These are phyloP conservation scores for Malurus elegans DNA, from an alignment of 2,113 vertebrate genomes.

Conservation along the genomic window DNA sequence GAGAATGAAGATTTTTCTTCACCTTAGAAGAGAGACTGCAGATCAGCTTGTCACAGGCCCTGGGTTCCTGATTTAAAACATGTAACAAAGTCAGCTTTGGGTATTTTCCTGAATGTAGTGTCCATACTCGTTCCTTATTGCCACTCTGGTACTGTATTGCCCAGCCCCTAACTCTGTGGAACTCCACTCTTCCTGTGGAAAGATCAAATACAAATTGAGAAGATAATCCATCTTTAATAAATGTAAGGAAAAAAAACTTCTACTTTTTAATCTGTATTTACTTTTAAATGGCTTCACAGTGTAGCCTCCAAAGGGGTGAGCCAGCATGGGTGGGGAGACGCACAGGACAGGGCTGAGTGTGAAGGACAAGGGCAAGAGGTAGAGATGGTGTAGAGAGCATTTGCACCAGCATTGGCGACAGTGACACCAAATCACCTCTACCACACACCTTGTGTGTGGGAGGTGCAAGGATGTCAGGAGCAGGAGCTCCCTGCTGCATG, in stretches of 20 bases:
- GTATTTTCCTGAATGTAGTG: not conserved
- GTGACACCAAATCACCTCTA: not conserved
- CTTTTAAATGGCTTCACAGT: not conserved
- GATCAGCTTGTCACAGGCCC: not conserved
- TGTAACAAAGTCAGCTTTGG: not conserved
- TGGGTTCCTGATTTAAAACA: not conserved
- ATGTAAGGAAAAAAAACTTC: not conserved
- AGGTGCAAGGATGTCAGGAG: not conserved
- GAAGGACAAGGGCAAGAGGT: not conserved
- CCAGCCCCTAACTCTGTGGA: not conserved
- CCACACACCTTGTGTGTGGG: fast-evolving
- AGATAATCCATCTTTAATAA: not conserved
- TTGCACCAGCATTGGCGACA: not conserved
- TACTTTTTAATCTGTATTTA: not conserved
- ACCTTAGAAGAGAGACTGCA: not conserved
- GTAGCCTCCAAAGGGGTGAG: not conserved
- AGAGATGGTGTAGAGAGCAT: not conserved
- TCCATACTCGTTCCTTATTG: not conserved
- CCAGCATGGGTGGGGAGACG: not conserved
- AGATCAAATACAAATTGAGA: not conserved
- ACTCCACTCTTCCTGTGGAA: not conserved
- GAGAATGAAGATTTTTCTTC: not conserved
- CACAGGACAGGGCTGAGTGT: fast-evolving
- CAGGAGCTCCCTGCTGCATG: fast-evolving
- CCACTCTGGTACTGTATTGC: not conserved